Conservation (phyloP, 2,797 vertebrate genomes). For the Adelosebastes latens region DNA sequence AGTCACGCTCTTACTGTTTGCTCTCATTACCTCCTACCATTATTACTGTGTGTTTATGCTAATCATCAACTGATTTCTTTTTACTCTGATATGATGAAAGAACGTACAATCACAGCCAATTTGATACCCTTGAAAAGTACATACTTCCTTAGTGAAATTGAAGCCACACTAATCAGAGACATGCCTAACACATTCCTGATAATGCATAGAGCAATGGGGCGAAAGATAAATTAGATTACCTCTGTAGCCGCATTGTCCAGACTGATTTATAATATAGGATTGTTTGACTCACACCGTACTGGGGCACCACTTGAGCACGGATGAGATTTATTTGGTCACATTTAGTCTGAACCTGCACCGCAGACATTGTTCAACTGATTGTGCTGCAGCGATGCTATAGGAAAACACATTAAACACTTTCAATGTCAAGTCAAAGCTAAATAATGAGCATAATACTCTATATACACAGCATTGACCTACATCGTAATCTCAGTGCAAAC, state of each 20-base stretch:
- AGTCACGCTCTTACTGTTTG: neutral
- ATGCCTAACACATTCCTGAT: neutral
- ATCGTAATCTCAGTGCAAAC: constrained; percentile 61
- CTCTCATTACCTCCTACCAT: neutral
- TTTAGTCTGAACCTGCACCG: neutral
- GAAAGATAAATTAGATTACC: constrained; percentile 10
- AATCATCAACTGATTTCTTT: constrained; percentile 20
- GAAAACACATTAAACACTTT: constrained; percentile 31
- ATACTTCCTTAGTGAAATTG: constrained; percentile 5
- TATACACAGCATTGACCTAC: constrained; percentile 32
- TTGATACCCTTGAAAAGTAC: constrained; percentile 7
- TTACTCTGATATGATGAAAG: constrained; percentile 22
- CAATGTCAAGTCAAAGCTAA: constrained; percentile 54
- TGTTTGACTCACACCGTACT: neutral
- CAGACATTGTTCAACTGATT: neutral
- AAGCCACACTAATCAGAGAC: constrained; percentile 20
- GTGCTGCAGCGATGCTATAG: neutral
- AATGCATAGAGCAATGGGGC: neutral
- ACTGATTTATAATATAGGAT: neutral
- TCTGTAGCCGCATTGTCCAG: neutral
- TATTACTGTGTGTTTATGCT: constrained; percentile 40
- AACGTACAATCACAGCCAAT: constrained; percentile 8
- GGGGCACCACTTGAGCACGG: neutral
- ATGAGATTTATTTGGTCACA: constrained; percentile 5
- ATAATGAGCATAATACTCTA: constrained; percentile 35